These are phyloP conservation scores for Lepidurus couesii DNA, from an alignment of 1,140 invertebrate genomes.

Conservation along the genomic window DNA sequence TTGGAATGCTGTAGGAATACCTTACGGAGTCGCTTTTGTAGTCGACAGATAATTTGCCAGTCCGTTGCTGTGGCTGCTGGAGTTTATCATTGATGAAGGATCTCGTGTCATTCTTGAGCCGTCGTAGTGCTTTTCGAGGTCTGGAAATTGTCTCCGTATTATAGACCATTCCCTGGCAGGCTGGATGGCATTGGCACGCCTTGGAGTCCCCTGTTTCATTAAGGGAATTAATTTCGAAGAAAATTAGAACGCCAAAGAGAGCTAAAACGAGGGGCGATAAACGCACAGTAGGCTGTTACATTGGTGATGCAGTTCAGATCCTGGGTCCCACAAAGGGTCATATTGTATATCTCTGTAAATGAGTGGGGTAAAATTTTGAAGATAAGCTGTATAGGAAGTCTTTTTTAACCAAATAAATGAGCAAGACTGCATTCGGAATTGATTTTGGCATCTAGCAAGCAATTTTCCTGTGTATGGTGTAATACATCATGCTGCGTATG, in stretches of 20 bases:
- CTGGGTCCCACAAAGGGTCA: neutral
- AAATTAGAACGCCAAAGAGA: neutral
- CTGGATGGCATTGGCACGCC: neutral
- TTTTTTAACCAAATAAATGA: too few relatives aligned
- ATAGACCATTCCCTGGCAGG: neutral
- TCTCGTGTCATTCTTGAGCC: neutral
- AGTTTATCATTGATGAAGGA: neutral
- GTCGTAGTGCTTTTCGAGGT: neutral
- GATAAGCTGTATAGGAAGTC: too few relatives aligned
- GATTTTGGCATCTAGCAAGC: too few relatives aligned
- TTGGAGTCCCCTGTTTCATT: neutral
- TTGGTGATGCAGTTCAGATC: constrained; percentile 10
- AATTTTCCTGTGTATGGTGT: too few relatives aligned
- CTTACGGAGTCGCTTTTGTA: too few relatives aligned
- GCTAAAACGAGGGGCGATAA: neutral
- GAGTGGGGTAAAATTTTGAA: neutral
- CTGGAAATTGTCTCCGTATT: neutral
- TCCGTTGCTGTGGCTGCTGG: neutral
- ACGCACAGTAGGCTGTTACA: neutral
- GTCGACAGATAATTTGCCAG: neutral
- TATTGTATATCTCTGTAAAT: neutral
- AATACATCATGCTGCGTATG: too few relatives aligned
- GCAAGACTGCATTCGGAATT: too few relatives aligned
- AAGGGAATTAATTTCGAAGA: neutral
- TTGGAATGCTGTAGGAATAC: too few relatives aligned